A percentile compares a stretch with the other conserved stretches of the same genome.
These are phyloP conservation scores for Oligia latruncula DNA, from an alignment of 2,888 invertebrate species.

Conservation along the genomic window DNA sequence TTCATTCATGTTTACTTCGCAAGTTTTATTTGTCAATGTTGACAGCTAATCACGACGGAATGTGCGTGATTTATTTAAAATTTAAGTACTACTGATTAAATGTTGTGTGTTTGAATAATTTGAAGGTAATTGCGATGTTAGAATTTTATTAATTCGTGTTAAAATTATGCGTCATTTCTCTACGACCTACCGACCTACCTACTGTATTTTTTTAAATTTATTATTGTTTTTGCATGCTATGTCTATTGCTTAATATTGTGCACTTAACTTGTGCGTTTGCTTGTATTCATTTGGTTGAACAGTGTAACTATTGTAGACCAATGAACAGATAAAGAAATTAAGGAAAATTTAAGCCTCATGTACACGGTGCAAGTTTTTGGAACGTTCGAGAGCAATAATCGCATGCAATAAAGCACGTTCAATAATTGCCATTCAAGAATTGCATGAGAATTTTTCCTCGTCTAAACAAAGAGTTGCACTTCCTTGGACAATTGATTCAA, in stretches of 20 bases:
- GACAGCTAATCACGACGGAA: constrained; percentile 81
- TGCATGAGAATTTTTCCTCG: not conserved
- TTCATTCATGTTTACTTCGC: constrained; percentile 76
- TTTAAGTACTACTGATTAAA: constrained; percentile 65
- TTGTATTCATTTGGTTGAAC: not conserved
- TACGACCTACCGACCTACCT: no score
- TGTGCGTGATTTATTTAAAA: constrained; percentile 77
- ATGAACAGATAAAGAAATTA: not conserved
- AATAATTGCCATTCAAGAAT: not conserved
- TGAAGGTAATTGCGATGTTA: constrained; percentile 49
- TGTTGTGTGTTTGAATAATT: constrained; percentile 55
- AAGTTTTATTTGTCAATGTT: constrained; percentile 81
- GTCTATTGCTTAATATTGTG: not conserved
- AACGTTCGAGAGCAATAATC: not conserved
- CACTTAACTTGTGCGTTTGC: not conserved
- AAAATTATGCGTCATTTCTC: not conserved
- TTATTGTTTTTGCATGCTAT: not conserved
- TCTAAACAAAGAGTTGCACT: not conserved
- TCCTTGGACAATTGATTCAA: not conserved
- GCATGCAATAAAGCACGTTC: not conserved
- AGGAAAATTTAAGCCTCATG: not conserved
- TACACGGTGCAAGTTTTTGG: not conserved
- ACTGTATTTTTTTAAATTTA: no score
- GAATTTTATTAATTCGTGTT: constrained; percentile 1
- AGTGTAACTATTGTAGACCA: not conserved